These are phyloP conservation scores for Eretmocerus hayati DNA, from an alignment of 2,888 invertebrate species.

Conservation along the genomic window DNA sequence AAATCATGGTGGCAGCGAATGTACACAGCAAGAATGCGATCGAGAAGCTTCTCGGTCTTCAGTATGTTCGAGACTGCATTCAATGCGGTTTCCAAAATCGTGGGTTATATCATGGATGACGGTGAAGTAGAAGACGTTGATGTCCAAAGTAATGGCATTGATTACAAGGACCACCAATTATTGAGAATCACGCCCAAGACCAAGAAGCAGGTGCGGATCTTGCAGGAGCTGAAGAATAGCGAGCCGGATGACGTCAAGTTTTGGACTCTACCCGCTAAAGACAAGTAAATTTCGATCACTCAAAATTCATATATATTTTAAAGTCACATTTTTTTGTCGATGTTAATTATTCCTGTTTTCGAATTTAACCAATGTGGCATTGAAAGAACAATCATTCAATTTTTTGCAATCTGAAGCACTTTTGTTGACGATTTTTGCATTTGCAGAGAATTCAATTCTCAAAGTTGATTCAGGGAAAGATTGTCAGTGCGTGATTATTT, in stretches of 20 bases:
- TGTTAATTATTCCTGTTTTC: no score
- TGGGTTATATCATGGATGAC: conserved; percentile 34
- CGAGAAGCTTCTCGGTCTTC: conserved; percentile 31
- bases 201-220: conserved; percentile 44
- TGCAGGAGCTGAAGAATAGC: conserved; percentile 46
- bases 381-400: no score
- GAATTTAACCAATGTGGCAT: no score
- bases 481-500: no score
- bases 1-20: conserved; percentile 3
- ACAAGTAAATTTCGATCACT: conserved; percentile 37
- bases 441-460: no score
- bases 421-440: no score
- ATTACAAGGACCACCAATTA: conserved; percentile 54
- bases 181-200: conserved; percentile 48
- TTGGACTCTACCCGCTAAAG: conserved; percentile 53
- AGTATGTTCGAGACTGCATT: conserved; percentile 35
- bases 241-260: conserved; percentile 54
- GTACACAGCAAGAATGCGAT: background rate
- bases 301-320: no score
- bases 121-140: conserved; percentile 35
- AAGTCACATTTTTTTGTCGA: no score
- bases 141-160: conserved; percentile 32
- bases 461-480: no score
- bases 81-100: conserved; percentile 31
- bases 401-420: no score